These are phyloP conservation scores for Centruroides sculpturatus DNA, from an alignment of 1,140 invertebrate genomes.

Conservation along the genomic window DNA sequence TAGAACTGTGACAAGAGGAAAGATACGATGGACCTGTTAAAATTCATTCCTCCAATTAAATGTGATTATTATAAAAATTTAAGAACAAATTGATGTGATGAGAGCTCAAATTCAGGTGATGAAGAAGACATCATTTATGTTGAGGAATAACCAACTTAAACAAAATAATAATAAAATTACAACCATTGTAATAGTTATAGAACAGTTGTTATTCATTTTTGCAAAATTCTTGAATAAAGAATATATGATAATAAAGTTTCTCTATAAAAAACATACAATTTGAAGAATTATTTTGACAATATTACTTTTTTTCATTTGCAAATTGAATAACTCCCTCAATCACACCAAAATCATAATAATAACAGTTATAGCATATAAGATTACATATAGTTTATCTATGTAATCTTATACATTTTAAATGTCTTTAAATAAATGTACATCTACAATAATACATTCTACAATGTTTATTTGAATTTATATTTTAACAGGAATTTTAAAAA, in stretches of 20 bases:
- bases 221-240: neutral
- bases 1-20: neutral
- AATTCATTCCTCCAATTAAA: slow-evolving; percentile 2
- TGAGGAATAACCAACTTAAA: neutral
- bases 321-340: neutral
- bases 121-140: slow-evolving; percentile 4
- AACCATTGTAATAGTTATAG: no score
- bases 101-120: neutral
- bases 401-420: no score
- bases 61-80: neutral
- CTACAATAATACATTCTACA: no score
- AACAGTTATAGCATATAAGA: neutral
- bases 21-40: neutral
- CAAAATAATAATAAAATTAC: neutral
- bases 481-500: no score
- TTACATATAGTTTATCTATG: no score
- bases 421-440: no score
- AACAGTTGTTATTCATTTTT: neutral
- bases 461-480: no score
- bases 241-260: neutral
- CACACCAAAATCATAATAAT: neutral
- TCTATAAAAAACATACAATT: neutral
- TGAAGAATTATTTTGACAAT: neutral
- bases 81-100: neutral
- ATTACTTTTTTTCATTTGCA: neutral